These are phyloP conservation scores for Drosophila orena DNA, from an alignment of 1,140 invertebrate species.

Conservation along the genomic window DNA sequence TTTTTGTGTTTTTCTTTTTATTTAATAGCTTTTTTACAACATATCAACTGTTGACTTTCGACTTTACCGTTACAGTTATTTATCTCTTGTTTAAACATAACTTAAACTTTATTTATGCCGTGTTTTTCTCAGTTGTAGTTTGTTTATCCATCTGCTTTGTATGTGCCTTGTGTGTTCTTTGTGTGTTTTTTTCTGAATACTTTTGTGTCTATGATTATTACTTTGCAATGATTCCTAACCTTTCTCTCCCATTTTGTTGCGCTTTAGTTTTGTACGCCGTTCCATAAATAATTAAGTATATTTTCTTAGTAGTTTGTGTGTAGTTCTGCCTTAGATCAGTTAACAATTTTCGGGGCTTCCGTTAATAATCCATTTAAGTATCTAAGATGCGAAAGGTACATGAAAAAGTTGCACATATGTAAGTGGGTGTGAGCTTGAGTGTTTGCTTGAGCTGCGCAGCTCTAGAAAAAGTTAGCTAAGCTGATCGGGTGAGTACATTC, in stretches of 20 bases:
- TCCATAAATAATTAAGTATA: conserved; percentile 61
- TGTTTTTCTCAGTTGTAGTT: conserved; percentile 48
- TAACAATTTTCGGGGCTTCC: conserved; percentile 50
- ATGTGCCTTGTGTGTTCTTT: conserved; percentile 25
- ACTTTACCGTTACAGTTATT: conserved; percentile 75
- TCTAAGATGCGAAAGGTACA: conserved; percentile 82
- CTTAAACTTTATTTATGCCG: conserved; percentile 74
- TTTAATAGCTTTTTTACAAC: conserved; percentile 70
- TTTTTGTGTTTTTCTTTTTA: conserved; percentile 34
- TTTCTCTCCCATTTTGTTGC: conserved; percentile 15
- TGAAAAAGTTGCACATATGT: conserved; percentile 71
- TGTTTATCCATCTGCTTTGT: conserved; percentile 38
- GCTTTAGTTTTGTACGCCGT: conserved; percentile 34
- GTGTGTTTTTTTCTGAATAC: conserved; percentile 61
- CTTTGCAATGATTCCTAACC: conserved; percentile 32
- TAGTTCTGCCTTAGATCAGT: conserved; percentile 65
- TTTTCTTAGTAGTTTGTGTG: conserved; percentile 50
- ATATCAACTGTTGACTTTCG: conserved; percentile 83
- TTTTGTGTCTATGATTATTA: conserved; percentile 44
- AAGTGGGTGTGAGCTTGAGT: conserved; percentile 38
- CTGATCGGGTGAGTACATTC: conserved; percentile 39
- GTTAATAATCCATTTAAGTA: conserved; percentile 56
- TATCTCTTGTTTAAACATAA: conserved; percentile 74
- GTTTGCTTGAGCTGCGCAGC: conserved; percentile 21
- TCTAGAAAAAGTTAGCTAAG: conserved; percentile 47